Evolutionary conservation across 2,113 vertebrate species (phyloP), one percentile per base, ranked within the genome.

Genomic region (Gambusia affinis): DNA sequence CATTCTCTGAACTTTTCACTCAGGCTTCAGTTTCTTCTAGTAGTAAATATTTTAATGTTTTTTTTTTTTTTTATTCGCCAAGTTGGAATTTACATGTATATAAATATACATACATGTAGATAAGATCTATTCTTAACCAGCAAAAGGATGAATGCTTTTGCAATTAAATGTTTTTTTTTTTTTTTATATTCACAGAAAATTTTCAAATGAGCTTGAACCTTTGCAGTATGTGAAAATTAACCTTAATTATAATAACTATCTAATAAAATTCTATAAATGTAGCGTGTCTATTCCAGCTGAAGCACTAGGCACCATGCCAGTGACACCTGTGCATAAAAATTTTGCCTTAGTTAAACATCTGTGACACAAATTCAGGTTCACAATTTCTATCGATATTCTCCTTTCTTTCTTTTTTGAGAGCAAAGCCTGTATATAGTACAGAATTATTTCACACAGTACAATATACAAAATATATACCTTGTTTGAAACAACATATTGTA

Each of bases 251-350:
- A 72, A 65, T 68, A 75, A 82, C 30, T 33, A 70, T 19, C 17
- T 44, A 60, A 72, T 74, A 71, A 73, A 67, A 33, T 76, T 73
- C 39, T 24, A 15, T 7, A 39, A 15, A 51, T 3, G 12, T 78
- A 71, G 70, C 29, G n/a, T 29, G 71, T 75, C 24, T 24, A 27
- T 77, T 67, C 3, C 19, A 72, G 69, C 64, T 70, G 6, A 80
- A 51, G 30, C 17, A 8, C 64, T 51, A 7, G 67, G 29, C 66
- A 70, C 22, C 63, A n/a, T 31, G 70, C 28, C 60, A 54, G 42
- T 28, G 39, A 73, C 73, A 79, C 63, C 72, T 83, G 70, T 65
- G 42, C 75, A 70, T 61, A 75, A 60, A n/a, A 12, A 69, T 51
- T 31, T 2, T 24, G 61, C 8, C 44, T 28, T 73, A 47, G 71